Base-by-base conservation (phyloP, 2,888 invertebrate genomes). In the Eilema griseolum region DNA sequence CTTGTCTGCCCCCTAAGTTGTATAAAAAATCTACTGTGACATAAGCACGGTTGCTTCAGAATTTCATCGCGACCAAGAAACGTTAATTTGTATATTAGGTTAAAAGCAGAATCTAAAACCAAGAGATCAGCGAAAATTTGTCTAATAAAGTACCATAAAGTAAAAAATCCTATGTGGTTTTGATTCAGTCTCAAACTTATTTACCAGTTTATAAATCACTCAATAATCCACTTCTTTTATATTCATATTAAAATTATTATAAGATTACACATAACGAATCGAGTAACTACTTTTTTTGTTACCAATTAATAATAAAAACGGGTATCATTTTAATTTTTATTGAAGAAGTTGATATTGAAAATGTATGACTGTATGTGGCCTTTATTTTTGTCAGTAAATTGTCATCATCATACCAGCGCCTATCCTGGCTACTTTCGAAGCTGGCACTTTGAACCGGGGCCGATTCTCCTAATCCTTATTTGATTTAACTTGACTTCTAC, bases 241-340 rank as follows among this genome's bases (percentile, higher is more conserved):
- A 59, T 46, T 23, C 65, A 69, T 69, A 69, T 56, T 69, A 52
- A 65, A 69, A 64, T 64, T 16, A 41, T 64, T 60, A 46, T 60
- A 60, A 57, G 60, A 64, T 69, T 63, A 63, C 59, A 64, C 60
- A 69, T 64, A 59, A 64, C 59, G 64, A 59, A 69, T 69, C 41
- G 46, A 64, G 64, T 46, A 23, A 69, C 59, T 60, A 69, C 63
- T 69, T 64, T 68, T 59, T 69, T 46, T 16, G 64, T 63, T 67
- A 33, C 46, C 60, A 69, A 69, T 59, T n/a, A 52, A n/a, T 52
- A 8, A 10, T 63, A 68, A 63, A n/a, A 68, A 63, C 60, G 5
- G 24, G 64, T 69, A 46, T 57, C 64, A 31, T 23, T 69, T 62
- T 20, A 59, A n/a, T 52, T 59, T 23, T 26, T 12, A 7, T 46